phyloP scores from a whole-genome alignment of 2,888 invertebrate genomes.

The Protonemura montana region DNA sequence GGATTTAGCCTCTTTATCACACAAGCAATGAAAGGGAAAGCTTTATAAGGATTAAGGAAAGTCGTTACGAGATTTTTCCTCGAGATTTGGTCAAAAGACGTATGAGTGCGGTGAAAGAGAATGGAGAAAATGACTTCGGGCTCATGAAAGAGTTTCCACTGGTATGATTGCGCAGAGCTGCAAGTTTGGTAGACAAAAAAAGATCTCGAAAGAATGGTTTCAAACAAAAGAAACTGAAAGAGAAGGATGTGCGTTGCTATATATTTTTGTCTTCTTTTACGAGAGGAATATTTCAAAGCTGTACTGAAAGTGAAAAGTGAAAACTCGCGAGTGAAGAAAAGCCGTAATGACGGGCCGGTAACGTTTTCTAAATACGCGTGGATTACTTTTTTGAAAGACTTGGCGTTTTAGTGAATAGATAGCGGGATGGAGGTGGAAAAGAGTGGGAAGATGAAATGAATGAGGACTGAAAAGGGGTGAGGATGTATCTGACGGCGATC shows the following conservation, averaged over 20 bases:
- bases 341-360: neutral
- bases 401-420: too few species aligned
- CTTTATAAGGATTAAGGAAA: neutral
- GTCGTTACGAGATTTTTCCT: neutral
- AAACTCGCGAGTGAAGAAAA: neutral
- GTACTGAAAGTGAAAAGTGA: neutral
- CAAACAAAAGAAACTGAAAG: neutral
- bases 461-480: neutral
- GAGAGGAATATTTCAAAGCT: neutral
- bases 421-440: too few species aligned
- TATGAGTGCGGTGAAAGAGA: neutral
- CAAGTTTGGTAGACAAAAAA: too few species aligned
- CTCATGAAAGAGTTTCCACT: too few species aligned
- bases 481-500: neutral
- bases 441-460: too few species aligned
- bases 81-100: neutral
- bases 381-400: too few species aligned
- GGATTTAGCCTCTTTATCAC: neutral
- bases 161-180: too few species aligned
- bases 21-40: neutral
- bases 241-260: neutral
- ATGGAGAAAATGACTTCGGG: neutral
- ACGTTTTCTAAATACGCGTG: neutral
- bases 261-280: neutral
- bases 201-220: neutral